phyloP scores from a whole-genome alignment of 2,797 vertebrate genomes.

The Podarcis siculus region DNA sequence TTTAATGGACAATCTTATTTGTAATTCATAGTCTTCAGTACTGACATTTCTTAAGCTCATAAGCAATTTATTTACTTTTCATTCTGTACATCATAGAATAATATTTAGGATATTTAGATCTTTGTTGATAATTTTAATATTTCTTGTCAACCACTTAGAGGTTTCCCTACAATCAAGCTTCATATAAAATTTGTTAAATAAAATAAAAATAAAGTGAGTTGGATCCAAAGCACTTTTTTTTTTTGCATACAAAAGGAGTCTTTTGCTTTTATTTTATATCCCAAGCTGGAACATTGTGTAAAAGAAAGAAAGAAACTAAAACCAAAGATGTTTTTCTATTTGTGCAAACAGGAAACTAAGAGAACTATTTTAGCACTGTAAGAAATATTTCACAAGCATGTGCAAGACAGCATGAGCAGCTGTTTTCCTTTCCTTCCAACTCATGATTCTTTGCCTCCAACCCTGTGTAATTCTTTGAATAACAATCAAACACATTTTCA shows the following conservation, averaged over 20 bases:
- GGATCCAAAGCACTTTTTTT: background rate
- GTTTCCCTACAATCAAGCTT: too few species aligned
- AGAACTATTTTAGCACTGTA: background rate
- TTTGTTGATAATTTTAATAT: too few species aligned
- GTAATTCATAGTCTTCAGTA: background rate
- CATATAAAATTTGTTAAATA: too few species aligned
- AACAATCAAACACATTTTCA: background rate
- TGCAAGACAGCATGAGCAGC: background rate
- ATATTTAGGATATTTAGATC: background rate
- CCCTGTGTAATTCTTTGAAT: background rate
- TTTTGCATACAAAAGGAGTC: background rate
- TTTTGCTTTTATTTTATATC: background rate
- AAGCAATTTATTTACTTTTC: background rate
- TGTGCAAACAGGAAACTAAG: background rate
- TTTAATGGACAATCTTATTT: background rate
- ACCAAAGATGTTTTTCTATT: background rate
- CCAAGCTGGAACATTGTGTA: background rate
- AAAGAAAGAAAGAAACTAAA: background rate
- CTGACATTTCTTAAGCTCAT: background rate
- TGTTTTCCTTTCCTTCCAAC: background rate
- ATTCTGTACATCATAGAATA: background rate
- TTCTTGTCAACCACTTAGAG: too few species aligned
- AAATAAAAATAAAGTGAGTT: background rate
- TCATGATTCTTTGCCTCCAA: background rate
- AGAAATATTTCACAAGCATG: background rate